phyloP scores from a whole-genome alignment of 2,888 invertebrate genomes.

The Mimachlamys varia region DNA sequence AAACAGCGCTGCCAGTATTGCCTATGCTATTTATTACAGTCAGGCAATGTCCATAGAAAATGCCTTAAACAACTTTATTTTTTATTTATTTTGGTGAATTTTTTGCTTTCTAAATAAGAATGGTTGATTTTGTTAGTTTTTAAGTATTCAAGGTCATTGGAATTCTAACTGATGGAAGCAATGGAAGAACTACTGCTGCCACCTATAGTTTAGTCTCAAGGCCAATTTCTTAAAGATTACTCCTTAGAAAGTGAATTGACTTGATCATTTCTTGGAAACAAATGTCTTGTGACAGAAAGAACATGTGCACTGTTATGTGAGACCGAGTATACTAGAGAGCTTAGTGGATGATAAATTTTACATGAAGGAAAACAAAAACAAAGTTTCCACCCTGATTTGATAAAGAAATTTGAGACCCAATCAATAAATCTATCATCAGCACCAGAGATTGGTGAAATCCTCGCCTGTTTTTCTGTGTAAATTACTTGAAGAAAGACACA shows the following conservation, averaged over 20 bases:
- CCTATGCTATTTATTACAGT: background rate
- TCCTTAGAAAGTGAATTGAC: background rate
- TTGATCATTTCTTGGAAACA: background rate
- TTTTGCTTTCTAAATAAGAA: background rate
- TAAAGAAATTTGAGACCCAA: too few species aligned
- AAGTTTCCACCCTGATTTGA: too few species aligned
- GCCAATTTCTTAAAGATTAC: background rate
- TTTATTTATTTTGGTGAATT: background rate
- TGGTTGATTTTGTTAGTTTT: background rate
- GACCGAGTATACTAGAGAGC: too few species aligned
- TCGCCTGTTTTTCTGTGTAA: background rate
- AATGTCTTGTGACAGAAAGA: too few species aligned
- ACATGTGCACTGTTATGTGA: too few species aligned
- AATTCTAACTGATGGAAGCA: background rate
- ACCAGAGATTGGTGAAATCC: too few species aligned
- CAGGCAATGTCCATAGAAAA: background rate
- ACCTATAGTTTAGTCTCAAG: background rate
- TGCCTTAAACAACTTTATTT: background rate
- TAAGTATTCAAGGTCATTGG: background rate
- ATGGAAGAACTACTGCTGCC: background rate
- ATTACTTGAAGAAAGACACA: background rate
- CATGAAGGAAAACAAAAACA: too few species aligned
- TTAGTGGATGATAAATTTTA: too few species aligned
- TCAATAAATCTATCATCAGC: too few species aligned
- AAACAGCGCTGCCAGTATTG: background rate